phyloP scores from a whole-genome alignment of 2,113 vertebrate species.

The Stegastes partitus region DNA sequence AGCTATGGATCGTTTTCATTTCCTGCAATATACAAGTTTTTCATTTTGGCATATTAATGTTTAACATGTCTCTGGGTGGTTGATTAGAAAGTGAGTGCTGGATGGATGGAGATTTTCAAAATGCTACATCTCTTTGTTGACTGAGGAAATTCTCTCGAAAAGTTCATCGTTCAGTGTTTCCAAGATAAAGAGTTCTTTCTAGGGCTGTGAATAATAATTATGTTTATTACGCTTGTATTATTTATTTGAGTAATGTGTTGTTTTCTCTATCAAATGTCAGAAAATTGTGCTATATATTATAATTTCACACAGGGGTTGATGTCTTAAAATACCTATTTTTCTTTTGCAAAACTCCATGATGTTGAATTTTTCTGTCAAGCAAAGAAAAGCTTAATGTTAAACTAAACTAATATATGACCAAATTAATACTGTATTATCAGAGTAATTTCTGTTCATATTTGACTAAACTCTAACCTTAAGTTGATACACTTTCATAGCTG shows the following conservation, averaged over 20 bases:
- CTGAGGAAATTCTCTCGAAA: background rate
- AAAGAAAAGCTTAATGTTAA: too few relatives aligned
- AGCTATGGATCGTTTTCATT: slow-evolving; percentile 12
- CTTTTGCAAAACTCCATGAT: too few relatives aligned
- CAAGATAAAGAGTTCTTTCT: background rate
- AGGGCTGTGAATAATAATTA: background rate
- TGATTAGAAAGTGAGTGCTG: slow-evolving; percentile 19
- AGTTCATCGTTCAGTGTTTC: background rate
- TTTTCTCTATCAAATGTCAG: background rate
- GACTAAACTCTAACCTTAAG: background rate
- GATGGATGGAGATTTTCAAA: background rate
- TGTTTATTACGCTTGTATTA: too few relatives aligned
- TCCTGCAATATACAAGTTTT: background rate
- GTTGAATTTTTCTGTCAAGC: too few relatives aligned
- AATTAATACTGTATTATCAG: too few relatives aligned
- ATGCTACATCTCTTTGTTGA: background rate
- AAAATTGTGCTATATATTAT: background rate
- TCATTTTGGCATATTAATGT: slow-evolving; percentile 20
- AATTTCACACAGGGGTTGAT: background rate
- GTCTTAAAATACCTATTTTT: background rate
- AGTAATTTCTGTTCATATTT: background rate
- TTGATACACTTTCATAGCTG: too few relatives aligned
- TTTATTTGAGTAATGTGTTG: background rate
- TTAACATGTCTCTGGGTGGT: slow-evolving; percentile 18
- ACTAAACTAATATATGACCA: too few relatives aligned